Evolutionary conservation across 2,797 vertebrate species (phyloP), one percentile per base, ranked within the genome.

Genomic region (Sitta carolinensis): DNA sequence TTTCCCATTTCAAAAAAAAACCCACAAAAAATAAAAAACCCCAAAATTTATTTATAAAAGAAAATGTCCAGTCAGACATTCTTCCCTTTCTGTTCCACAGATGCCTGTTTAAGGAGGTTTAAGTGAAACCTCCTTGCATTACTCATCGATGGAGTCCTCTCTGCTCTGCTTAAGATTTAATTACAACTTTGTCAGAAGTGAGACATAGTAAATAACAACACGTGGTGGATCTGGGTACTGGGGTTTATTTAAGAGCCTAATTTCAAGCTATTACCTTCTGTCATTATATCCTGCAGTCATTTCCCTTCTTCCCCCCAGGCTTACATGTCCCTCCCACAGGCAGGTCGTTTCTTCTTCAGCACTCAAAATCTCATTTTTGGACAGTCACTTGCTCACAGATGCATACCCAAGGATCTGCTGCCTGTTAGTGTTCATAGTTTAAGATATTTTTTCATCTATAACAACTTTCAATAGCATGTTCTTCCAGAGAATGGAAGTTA

Each of bases 61-160:
- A 95, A 95, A 89, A 58, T 90, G 85, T 92, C 82, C 68, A 14
- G 52, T 90, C 55, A 95, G 84, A 69, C 32, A 62, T 91, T 90
- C 62, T 91, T 34, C 26, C 20, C 59, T 96, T 95, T 85, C 70
- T 92, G n/a, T 83, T 91, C 59, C 52, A 63, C 85, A 93, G 62
- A 90, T 81, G 80, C 66, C 34, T 91, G 21, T 87, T 94, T 84
- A 87, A 90, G 36, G 36, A 36, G 36, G 36, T 36, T 36, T 36
- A 77, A 75, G 87, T 76, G 87, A 89, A 94, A 93, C 59, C 36
- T 89, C 63, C 34, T 77, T 85, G 38, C 48, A 58, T 68, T 91
- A 91, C 34, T 91, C 36, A 52, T 73, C 9, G 16, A 17, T 43
- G 59, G 67, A 80, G 38, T 86, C 42, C 32, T 84, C 68, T 84